Evolutionary conservation across 2,888 invertebrate species (phyloP).

Genomic region (Tetrapedia diversipes): DNA sequence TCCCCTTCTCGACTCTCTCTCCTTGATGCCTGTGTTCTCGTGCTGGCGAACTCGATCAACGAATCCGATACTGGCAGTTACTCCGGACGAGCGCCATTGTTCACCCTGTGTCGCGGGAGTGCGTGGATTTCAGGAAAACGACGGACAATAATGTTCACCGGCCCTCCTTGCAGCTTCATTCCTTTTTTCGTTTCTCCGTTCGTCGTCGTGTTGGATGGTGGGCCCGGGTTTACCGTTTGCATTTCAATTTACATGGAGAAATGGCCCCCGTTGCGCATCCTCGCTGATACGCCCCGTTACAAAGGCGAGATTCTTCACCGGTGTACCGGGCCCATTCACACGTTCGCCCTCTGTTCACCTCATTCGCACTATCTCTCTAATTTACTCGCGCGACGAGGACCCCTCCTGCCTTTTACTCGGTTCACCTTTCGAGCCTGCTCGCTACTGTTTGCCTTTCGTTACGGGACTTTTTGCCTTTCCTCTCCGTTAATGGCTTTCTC

Average conservation of each 20-base stretch:
- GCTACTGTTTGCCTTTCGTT: constrained; percentile 68
- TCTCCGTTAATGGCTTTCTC: constrained; percentile 19
- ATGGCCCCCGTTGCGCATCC: constrained; percentile 18
- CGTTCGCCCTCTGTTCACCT: constrained; percentile 58
- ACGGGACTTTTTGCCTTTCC: constrained; percentile 10
- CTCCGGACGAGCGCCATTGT: constrained; percentile 33
- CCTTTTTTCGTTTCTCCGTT: background rate
- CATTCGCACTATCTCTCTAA: constrained; percentile 69
- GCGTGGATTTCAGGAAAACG: constrained; percentile 43
- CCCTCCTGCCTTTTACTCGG: constrained; percentile 48
- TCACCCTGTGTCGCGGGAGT: constrained; percentile 2
- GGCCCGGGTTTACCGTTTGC: constrained; percentile 29
- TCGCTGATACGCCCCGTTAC: constrained; percentile 35
- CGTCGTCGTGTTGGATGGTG: background rate
- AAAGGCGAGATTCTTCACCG: constrained; percentile 45
- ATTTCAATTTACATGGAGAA: constrained; percentile 52
- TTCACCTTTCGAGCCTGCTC: constrained; percentile 19
- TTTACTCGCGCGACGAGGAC: constrained; percentile 52
- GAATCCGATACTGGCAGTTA: constrained; percentile 51
- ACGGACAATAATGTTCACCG: constrained; percentile 34
- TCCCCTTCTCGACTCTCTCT: background rate
- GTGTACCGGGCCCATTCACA: constrained; percentile 61
- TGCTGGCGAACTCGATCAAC: constrained; percentile 33
- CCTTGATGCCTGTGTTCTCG: background rate
- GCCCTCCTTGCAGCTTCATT: background rate